Evolutionary conservation across 2,113 vertebrate genomes (phyloP).

Genomic region (Chroicocephalus ridibundus): DNA sequence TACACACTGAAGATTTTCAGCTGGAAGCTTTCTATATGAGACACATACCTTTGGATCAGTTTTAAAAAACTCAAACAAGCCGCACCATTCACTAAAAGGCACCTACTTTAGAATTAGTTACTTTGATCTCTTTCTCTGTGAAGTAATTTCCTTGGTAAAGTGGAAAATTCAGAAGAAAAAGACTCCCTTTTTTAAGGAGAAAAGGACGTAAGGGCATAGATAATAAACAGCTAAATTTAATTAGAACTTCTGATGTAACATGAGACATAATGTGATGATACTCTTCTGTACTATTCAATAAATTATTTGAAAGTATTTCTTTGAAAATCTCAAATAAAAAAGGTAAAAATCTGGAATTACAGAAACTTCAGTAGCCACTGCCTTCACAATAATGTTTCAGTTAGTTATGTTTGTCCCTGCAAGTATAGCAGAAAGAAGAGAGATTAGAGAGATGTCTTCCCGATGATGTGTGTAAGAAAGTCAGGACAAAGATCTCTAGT

Average conservation of each 20-base stretch:
- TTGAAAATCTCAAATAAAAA: not conserved
- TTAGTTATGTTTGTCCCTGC: not conserved
- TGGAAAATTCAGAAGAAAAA: not conserved
- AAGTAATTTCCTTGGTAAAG: not conserved
- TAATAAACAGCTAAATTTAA: not conserved
- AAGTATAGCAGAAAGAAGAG: not conserved
- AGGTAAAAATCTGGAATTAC: not conserved
- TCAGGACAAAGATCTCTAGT: accelerated
- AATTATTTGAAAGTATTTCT: not conserved
- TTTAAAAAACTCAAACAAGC: not conserved
- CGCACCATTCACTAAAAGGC: not conserved
- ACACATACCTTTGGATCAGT: not conserved
- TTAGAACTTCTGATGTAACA: not conserved
- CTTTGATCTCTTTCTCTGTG: not conserved
- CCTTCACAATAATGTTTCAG: not conserved
- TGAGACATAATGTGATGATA: not conserved
- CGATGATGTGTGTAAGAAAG: accelerated
- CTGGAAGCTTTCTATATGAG: not conserved
- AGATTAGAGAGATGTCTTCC: not conserved
- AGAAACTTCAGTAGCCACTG: not conserved
- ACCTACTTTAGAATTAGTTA: not conserved
- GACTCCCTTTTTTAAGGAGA: not conserved
- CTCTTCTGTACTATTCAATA: accelerated
- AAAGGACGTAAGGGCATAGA: not conserved
- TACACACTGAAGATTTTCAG: not conserved